Percentiles rank a stretch among this genome's conserved stretches.
Evolutionary conservation across 2,888 invertebrate species (phyloP).

Genomic region (Lobophora halterata): DNA sequence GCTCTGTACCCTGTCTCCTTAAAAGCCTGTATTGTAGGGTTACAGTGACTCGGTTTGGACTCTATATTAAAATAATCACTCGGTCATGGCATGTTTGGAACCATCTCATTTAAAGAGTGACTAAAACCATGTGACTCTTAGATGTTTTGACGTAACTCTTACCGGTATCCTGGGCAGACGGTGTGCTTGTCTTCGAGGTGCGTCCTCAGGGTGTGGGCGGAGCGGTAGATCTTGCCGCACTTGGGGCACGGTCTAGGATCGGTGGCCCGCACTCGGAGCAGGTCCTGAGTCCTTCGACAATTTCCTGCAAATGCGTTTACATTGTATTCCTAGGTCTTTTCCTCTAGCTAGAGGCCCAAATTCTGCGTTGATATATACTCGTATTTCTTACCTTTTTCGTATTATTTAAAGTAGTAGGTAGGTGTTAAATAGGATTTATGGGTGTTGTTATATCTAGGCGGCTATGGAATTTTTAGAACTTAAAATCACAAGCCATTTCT

Average conservation of each 20-base stretch:
- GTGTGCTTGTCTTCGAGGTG: conserved; percentile 97
- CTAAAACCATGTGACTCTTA: too few relatives aligned
- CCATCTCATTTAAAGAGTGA: too few relatives aligned
- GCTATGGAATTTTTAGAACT: conserved; percentile 21
- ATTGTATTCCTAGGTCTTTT: conserved; percentile 6
- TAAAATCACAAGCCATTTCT: conserved; percentile 45
- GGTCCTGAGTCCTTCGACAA: conserved; percentile 89
- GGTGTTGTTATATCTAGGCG: background rate
- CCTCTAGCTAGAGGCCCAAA: background rate
- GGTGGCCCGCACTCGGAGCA: conserved; percentile 93
- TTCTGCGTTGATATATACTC: conserved; percentile 8
- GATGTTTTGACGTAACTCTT: too few relatives aligned
- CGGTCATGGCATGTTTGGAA: too few relatives aligned
- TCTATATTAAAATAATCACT: too few relatives aligned
- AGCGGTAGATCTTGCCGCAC: conserved; percentile 95
- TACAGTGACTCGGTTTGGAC: too few relatives aligned
- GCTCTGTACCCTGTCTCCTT: too few relatives aligned
- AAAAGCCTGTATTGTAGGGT: too few relatives aligned
- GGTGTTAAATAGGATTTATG: too few relatives aligned
- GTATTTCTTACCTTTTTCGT: conserved; percentile 35
- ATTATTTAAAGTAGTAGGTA: conserved; percentile 26
- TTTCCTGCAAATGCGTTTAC: conserved; percentile 62
- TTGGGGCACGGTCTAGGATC: conserved; percentile 96
- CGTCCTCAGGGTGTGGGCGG: conserved; percentile 94
- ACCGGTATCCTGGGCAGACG: conserved; percentile 92